Evolutionary conservation across 2,113 vertebrate species (phyloP), one percentile per base, ranked within the genome.

Genomic region (Podilymbus podiceps): DNA sequence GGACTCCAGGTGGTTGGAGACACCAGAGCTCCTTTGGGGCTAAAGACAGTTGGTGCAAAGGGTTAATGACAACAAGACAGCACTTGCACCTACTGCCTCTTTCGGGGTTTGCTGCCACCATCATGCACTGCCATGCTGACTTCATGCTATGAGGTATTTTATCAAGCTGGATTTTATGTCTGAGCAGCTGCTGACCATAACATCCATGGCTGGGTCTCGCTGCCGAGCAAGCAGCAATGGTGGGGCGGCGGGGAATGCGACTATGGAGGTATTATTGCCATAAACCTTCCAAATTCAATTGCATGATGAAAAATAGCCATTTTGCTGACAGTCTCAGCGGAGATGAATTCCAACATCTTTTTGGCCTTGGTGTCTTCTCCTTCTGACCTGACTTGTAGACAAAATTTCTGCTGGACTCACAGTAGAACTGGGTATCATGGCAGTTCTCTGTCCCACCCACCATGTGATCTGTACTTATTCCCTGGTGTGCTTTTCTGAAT

Each of bases 101-200:
- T 44, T 3, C 15, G 49, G 56, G 53, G 19, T 52, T 56, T 64
- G 53, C 16, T 80, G 76, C 53, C 18, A 40, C 56, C 44, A 5
- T 5, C 4, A 2, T 6, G 18, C 24, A 8, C 42, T 50, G 58
- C 58, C 42, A 14, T 0, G 7, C 18, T 35, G 47, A 38, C n/a
- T 15, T n/a, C 20, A 50, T 30, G 72, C 1, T 14, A 52, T 76
- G 66, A 77, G 42, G 11, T 17, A 22, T 19, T 74, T 42, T 67
- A 60, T 19, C 25, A 28, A 72, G n/a, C 52, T 52, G 68, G 52
- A 28, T 21, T 20, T 56, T 22, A 18, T 17, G 40, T n/a, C 46
- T 21, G 31, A 50, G 68, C 84, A 69, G 82, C 38, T 24, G 59
- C 66, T 83, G 60, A 46, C 64, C 28, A 28, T 6, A 31, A 20